These are phyloP conservation scores for Blera fallax DNA, from an alignment of 2,888 invertebrate species.

Conservation along the genomic window DNA sequence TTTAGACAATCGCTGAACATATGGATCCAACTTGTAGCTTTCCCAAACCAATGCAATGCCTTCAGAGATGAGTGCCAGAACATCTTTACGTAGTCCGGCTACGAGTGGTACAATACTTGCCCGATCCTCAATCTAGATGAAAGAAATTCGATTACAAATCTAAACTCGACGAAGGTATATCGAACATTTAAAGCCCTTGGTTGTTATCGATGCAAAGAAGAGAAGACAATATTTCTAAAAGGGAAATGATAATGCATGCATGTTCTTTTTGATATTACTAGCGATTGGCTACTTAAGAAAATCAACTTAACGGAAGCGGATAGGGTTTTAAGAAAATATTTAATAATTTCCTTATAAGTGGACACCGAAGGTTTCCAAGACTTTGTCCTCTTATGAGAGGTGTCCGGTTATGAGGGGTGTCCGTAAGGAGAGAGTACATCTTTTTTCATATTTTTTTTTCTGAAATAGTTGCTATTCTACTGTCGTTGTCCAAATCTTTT, in stretches of 20 bases:
- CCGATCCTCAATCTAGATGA: constrained; percentile 93
- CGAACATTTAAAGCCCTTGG: constrained; percentile 49
- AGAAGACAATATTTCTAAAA: constrained; percentile 30
- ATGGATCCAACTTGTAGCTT: constrained; percentile 98
- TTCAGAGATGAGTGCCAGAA: constrained; percentile 94
- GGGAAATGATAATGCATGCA: constrained; percentile 71
- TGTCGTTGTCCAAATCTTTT: no score
- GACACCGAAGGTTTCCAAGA: no score
- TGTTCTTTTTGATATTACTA: constrained; percentile 48
- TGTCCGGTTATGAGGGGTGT: no score
- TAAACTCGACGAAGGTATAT: neutral
- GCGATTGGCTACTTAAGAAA: constrained; percentile 50
- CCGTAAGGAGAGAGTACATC: no score
- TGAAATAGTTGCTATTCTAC: no score
- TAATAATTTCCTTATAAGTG: neutral
- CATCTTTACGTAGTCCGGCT: constrained; percentile 96
- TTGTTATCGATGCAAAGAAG: constrained; percentile 38
- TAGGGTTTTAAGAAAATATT: constrained; percentile 16
- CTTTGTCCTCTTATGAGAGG: no score
- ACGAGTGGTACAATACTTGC: constrained; percentile 96
- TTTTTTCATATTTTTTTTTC: no score
- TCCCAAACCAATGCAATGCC: constrained; percentile 99
- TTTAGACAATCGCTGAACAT: constrained; percentile 98
- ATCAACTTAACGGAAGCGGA: constrained; percentile 46
- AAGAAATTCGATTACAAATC: constrained; percentile 27